These are phyloP conservation scores for Pheosia gnoma DNA, from an alignment of 2,888 invertebrate species.

Conservation along the genomic window DNA sequence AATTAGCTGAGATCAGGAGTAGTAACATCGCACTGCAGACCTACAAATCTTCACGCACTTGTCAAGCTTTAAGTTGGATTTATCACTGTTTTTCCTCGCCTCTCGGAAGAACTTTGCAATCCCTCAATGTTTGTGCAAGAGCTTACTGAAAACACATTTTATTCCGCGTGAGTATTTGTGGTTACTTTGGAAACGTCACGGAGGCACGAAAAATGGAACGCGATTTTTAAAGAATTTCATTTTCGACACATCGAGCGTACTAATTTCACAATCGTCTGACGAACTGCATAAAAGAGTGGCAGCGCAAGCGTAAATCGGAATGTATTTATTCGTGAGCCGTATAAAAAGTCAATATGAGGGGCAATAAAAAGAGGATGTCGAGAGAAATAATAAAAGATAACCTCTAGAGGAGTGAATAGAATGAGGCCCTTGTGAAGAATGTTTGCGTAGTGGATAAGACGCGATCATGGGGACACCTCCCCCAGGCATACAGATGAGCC, in stretches of 20 bases:
- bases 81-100: constrained; percentile 76
- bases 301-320: constrained; percentile 79
- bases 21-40: constrained; percentile 32
- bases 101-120: constrained; percentile 65
- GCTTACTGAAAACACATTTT: constrained; percentile 62
- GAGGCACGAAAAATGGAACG: constrained; percentile 10
- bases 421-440: constrained; percentile 81
- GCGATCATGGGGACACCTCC: constrained; percentile 79
- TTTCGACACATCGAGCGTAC: constrained; percentile 69
- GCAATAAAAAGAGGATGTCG: constrained; percentile 79
- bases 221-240: constrained; percentile 40
- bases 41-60: constrained; percentile 60
- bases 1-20: constrained; percentile 62
- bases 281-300: constrained; percentile 69
- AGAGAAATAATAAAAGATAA: constrained; percentile 82
- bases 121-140: constrained; percentile 71
- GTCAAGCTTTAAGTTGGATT: constrained; percentile 70
- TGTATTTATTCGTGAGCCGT: constrained; percentile 81
- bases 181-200: constrained; percentile 16
- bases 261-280: constrained; percentile 72
- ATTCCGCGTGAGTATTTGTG: constrained; percentile 45
- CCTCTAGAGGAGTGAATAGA: constrained; percentile 79
- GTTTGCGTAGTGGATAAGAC: constrained; percentile 82
- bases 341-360: constrained; percentile 84
- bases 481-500: constrained; percentile 56